Conservation (phyloP, 1,140 invertebrate genomes). For the Drosophila jambulina region DNA sequence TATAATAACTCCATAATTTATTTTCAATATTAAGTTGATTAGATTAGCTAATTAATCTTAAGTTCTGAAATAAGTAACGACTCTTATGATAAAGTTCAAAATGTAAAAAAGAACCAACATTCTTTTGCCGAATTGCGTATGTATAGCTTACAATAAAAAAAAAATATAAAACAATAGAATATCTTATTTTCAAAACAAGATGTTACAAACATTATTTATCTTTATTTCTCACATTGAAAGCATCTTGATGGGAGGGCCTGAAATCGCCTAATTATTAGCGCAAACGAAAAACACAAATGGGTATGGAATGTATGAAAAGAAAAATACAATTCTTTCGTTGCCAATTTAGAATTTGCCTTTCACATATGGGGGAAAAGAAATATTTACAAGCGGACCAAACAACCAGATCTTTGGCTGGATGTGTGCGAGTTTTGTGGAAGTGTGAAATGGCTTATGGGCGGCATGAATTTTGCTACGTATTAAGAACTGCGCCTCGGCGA, state of each 20-base stretch:
- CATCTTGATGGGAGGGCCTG: slow-evolving; percentile 2
- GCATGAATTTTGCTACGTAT: slow-evolving; percentile 26
- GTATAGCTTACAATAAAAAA: neutral
- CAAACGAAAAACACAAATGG: slow-evolving; percentile 5
- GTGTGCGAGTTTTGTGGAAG: slow-evolving; percentile 16
- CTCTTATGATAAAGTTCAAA: too few species aligned
- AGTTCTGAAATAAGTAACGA: neutral
- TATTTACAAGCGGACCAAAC: slow-evolving; percentile 11
- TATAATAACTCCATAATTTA: too few species aligned
- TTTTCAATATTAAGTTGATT: neutral
- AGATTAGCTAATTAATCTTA: neutral
- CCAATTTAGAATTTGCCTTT: slow-evolving; percentile 41
- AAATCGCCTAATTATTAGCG: slow-evolving; percentile 9
- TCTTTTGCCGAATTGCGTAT: neutral
- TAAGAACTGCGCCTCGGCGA: slow-evolving; percentile 62
- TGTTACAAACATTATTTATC: neutral
- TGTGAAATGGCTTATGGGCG: slow-evolving; percentile 42
- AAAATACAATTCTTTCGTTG: slow-evolving; percentile 12
- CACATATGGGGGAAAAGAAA: slow-evolving; percentile 43
- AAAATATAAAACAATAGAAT: neutral
- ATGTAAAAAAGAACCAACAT: too few species aligned
- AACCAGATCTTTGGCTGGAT: neutral
- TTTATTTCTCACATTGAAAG: neutral
- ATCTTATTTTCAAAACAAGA: neutral
- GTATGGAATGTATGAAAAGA: slow-evolving; percentile 6